Evolutionary conservation across 2,888 invertebrate species (phyloP).

Genomic region (Mylabris sibirica): DNA sequence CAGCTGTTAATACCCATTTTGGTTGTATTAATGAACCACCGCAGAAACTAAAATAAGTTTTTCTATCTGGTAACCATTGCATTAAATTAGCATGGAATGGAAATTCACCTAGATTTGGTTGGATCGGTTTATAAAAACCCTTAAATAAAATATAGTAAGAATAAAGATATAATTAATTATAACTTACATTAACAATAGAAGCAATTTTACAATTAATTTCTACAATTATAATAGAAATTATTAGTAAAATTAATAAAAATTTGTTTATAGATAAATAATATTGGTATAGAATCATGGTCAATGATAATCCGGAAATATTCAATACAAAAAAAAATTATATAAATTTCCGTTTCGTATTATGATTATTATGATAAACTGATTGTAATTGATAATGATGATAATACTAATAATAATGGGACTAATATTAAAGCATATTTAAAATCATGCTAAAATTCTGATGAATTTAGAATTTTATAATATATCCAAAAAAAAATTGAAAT

Average conservation of each 20-base stretch:
- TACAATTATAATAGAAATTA: background rate
- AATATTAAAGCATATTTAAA: too few species aligned
- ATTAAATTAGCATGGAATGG: slow-evolving; percentile 57
- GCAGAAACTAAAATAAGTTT: slow-evolving; percentile 54
- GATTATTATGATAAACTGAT: background rate
- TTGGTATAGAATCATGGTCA: background rate
- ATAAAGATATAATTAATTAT: background rate
- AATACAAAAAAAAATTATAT: background rate
- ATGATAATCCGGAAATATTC: background rate
- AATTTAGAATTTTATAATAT: too few species aligned
- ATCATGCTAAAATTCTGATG: too few species aligned
- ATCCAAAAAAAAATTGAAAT: too few species aligned
- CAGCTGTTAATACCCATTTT: slow-evolving; percentile 58
- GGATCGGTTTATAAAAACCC: slow-evolving; percentile 53
- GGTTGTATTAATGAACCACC: slow-evolving; percentile 59
- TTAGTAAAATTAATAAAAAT: background rate
- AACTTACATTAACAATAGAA: slow-evolving; percentile 35
- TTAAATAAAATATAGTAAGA: slow-evolving; percentile 30
- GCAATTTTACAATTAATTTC: background rate
- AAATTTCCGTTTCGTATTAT: background rate
- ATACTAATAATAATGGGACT: background rate
- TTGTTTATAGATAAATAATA: background rate
- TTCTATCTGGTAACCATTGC: slow-evolving; percentile 45
- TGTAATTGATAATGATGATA: background rate
- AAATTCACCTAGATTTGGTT: slow-evolving; percentile 54